Base-by-base conservation (phyloP, 2,888 invertebrate genomes). In the Diloba caeruleocephala region DNA sequence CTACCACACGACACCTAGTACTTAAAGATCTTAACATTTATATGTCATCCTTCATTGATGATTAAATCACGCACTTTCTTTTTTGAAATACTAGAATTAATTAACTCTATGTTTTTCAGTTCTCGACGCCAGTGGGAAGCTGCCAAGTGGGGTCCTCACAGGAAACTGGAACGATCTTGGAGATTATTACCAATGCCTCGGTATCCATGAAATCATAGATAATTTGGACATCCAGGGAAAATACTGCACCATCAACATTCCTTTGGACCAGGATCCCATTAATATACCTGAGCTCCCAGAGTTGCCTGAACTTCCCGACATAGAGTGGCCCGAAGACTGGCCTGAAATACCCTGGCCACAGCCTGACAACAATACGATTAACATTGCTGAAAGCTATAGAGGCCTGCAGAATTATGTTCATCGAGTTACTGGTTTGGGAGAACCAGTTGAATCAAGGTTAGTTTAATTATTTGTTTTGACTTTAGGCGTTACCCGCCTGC, bases 111-210 rank as follows among this genome's bases (percentile, higher is more conserved):
- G 1, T 3, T 7, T 67, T 63, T 14, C 69, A 94, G 94, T 94
- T 75, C 14, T 88, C 4, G 94, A 94, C 52, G 85, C 94, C 13
- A 87, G 87, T 12, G 89, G 84, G 0, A 91, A 85, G 67, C 33
- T 86, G 0, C 92, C 93, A 1, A 78, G 82, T n/a, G 93, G 94
- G 0, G 31, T 93, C 0, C 14, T 83, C 0, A 57, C 59, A 5
- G 92, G 92, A 0, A 88, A 93, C 43, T 56, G 87, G 25, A 81
- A 84, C 12, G 89, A 90, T 14, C 58, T 91, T 0, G 94, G 94
- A 1, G 87, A 86, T 61, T 90, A 86, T 51, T 71, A 75, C 50
- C 82, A 87, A 71, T 90, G 89, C 41, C 71, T 90, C 21, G 48
- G 50, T 36, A 82, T 85, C 28, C 50, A 82, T 58, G 36, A 77